Evolutionary conservation across 2,113 vertebrate species (phyloP).

Genomic region (Micromys minutus): DNA sequence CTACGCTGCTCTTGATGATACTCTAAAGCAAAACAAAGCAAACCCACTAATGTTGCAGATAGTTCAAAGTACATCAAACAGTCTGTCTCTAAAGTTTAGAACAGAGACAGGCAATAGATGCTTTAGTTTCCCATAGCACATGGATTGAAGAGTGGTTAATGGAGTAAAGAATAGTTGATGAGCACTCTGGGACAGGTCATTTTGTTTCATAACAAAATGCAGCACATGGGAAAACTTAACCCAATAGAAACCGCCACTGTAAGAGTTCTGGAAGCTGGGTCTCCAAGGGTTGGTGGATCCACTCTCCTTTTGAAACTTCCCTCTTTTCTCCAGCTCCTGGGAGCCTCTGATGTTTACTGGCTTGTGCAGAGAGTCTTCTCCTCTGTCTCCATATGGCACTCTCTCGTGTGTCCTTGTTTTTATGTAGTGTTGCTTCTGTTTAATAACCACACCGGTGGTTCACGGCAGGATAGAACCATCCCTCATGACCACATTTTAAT

Average conservation of each 20-base stretch:
- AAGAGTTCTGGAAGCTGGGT: background rate
- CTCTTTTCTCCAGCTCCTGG: background rate
- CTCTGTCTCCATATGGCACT: fast-evolving
- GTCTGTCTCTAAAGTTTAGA: background rate
- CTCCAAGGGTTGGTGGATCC: too few species aligned
- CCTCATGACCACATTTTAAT: background rate
- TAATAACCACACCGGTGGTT: background rate
- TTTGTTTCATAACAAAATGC: background rate
- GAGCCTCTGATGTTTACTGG: background rate
- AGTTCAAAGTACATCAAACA: background rate
- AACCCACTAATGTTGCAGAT: background rate
- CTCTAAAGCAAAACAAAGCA: background rate
- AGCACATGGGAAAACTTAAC: background rate
- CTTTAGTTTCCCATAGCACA: background rate
- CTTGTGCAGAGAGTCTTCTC: background rate
- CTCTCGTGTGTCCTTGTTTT: background rate
- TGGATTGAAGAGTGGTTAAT: background rate
- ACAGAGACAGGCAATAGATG: background rate
- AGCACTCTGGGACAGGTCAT: background rate
- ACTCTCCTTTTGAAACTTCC: background rate
- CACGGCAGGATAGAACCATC: background rate
- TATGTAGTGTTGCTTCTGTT: background rate
- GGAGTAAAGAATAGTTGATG: background rate
- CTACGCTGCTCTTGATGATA: background rate
- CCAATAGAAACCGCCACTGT: background rate